Evolutionary conservation across 2,113 vertebrate genomes (phyloP).

Genomic region (Ardeotis arabs): DNA sequence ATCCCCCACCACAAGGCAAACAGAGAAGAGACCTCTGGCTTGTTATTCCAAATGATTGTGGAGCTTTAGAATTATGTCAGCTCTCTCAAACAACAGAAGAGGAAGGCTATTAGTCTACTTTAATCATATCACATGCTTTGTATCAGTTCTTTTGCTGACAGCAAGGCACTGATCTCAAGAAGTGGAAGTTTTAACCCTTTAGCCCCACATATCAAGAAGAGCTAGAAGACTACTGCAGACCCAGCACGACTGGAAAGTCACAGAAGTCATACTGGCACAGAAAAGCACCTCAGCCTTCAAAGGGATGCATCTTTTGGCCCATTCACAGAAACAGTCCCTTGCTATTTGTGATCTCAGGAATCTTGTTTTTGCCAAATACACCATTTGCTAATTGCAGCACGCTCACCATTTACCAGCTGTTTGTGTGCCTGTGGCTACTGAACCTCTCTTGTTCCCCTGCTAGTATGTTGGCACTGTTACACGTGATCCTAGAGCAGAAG

Average conservation of each 20-base stretch:
- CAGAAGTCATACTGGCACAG: not conserved
- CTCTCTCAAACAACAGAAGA: not conserved
- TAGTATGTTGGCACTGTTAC: not conserved
- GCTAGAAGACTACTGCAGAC: not conserved
- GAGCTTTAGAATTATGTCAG: not conserved
- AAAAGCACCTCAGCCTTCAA: not conserved
- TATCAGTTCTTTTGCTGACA: not conserved
- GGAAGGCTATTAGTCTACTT: not conserved
- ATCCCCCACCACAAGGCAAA: not conserved
- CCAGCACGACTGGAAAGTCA: not conserved
- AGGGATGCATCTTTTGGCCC: not conserved
- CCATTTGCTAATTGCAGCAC: not conserved
- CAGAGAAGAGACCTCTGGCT: not conserved
- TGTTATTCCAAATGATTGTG: not conserved
- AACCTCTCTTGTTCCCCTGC: not conserved
- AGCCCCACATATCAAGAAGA: not conserved
- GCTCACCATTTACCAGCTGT: not conserved
- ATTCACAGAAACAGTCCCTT: not conserved
- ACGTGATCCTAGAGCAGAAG: not conserved
- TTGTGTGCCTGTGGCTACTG: not conserved
- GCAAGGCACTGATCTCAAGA: not conserved
- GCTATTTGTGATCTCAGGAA: not conserved
- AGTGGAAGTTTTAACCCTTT: not conserved
- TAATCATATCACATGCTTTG: not conserved
- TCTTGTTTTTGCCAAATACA: not conserved